phyloP scores from a whole-genome alignment of 1,140 invertebrate genomes.

The Prorops nasuta region DNA sequence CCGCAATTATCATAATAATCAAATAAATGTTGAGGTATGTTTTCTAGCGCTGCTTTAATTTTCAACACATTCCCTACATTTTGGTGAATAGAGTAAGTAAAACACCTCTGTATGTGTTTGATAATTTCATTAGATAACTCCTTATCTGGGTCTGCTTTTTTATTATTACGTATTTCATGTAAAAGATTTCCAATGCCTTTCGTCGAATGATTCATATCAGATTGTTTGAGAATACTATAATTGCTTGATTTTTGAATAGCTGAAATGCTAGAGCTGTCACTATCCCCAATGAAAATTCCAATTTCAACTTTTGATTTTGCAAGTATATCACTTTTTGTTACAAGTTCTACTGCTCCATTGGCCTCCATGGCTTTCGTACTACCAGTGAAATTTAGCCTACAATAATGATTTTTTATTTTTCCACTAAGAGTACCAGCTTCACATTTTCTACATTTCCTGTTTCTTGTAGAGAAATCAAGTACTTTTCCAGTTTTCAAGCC shows the following conservation, averaged over 20 bases:
- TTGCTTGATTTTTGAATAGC: neutral
- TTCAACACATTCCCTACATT: neutral
- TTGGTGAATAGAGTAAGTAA: neutral
- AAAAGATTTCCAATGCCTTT: neutral
- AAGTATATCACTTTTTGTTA: neutral
- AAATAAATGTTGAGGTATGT: conserved; percentile 5
- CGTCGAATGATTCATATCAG: conserved; percentile 1
- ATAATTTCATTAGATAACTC: neutral
- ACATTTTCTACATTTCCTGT: neutral
- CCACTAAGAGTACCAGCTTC: neutral
- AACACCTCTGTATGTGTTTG: neutral
- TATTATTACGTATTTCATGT: neutral
- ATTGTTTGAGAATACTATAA: neutral
- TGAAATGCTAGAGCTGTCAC: neutral
- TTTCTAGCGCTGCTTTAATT: neutral
- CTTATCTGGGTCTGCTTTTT: neutral
- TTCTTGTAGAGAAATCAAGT: neutral
- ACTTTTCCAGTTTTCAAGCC: neutral
- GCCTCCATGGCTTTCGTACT: neutral
- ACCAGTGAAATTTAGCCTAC: neutral
- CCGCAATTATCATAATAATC: conserved; percentile 3
- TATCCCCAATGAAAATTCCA: conserved; percentile 1
- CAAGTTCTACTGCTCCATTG: neutral
- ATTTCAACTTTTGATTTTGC: neutral
- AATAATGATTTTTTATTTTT: neutral